phyloP scores from a whole-genome alignment of 2,888 invertebrate species.

The Cheilosia vernalis region DNA sequence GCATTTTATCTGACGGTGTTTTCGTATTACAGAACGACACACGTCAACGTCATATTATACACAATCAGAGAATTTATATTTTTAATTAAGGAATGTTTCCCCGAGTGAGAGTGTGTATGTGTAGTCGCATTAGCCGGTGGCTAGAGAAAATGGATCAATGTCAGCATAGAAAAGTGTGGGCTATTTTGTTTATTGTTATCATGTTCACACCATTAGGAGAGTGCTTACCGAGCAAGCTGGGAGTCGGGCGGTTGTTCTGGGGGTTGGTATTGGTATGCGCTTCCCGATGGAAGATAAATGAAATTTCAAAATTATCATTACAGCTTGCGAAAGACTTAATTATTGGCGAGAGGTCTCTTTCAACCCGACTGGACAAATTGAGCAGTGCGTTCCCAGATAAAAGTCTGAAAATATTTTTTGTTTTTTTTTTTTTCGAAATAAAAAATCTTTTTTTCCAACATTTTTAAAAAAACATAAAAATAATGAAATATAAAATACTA shows the following conservation, averaged over 20 bases:
- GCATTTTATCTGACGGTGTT: slow-evolving; percentile 4
- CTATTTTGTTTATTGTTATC: neutral
- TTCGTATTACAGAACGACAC: neutral
- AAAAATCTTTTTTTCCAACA: too few species aligned
- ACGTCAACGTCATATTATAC: slow-evolving; percentile 44
- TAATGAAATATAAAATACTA: too few species aligned
- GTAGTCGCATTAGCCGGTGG: slow-evolving; percentile 28
- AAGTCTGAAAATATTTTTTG: too few species aligned
- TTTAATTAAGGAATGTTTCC: slow-evolving; percentile 22
- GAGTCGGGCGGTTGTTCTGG: neutral
- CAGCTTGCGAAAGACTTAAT: too few species aligned
- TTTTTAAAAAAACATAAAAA: too few species aligned
- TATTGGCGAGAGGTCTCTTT: too few species aligned
- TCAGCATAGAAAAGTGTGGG: slow-evolving; percentile 20
- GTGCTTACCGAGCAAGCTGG: neutral
- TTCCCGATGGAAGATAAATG: neutral
- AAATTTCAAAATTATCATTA: too few species aligned
- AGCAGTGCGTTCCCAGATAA: too few species aligned
- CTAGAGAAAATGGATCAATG: slow-evolving; percentile 41
- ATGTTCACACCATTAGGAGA: neutral
- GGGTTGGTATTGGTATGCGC: too few species aligned
- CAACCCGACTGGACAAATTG: too few species aligned
- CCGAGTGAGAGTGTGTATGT: slow-evolving; percentile 4
- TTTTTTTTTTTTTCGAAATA: too few species aligned
- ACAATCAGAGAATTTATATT: slow-evolving; percentile 23